These are phyloP conservation scores for Brachycybe producta DNA, from an alignment of 2,888 invertebrate genomes.

Conservation along the genomic window DNA sequence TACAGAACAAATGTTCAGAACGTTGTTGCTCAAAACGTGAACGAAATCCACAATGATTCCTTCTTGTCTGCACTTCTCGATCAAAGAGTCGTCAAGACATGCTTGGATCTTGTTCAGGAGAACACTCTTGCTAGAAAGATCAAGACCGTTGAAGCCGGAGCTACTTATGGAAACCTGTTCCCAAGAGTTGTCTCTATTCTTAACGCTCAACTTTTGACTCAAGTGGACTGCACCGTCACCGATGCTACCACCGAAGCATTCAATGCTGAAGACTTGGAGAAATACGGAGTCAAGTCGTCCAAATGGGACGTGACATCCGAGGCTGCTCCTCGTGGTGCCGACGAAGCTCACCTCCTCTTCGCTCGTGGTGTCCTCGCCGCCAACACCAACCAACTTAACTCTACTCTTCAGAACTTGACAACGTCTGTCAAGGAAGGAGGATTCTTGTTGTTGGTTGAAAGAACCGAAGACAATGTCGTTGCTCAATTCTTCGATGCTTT, in stretches of 20 bases:
- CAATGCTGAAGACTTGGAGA: constrained; percentile 39
- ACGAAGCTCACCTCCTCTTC: constrained; percentile 49
- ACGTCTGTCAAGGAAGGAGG: constrained; percentile 53
- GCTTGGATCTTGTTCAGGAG: constrained; percentile 60
- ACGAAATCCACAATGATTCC: constrained; percentile 24
- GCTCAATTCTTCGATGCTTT: constrained; percentile 24
- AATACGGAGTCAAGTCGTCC: constrained; percentile 47
- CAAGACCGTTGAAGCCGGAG: constrained; percentile 55
- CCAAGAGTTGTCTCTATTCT: constrained; percentile 48
- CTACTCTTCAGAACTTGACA: constrained; percentile 24
- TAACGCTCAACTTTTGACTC: constrained; percentile 57
- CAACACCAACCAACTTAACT: constrained; percentile 33
- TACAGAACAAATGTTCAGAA: constrained; percentile 20
- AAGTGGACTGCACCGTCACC: constrained; percentile 47
- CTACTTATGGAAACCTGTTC: constrained; percentile 48
- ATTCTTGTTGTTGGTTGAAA: constrained; percentile 44
- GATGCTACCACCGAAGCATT: constrained; percentile 43
- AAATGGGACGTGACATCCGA: constrained; percentile 47
- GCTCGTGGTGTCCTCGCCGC: constrained; percentile 47
- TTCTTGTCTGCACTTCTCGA: constrained; percentile 23
- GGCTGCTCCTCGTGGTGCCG: constrained; percentile 46
- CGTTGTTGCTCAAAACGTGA: constrained; percentile 19
- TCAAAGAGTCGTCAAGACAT: constrained; percentile 29
- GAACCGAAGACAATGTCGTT: constrained; percentile 22
- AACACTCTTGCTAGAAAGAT: constrained; percentile 57